phyloP scores from a whole-genome alignment of 1,140 invertebrate species.

The Dreissena polymorpha region DNA sequence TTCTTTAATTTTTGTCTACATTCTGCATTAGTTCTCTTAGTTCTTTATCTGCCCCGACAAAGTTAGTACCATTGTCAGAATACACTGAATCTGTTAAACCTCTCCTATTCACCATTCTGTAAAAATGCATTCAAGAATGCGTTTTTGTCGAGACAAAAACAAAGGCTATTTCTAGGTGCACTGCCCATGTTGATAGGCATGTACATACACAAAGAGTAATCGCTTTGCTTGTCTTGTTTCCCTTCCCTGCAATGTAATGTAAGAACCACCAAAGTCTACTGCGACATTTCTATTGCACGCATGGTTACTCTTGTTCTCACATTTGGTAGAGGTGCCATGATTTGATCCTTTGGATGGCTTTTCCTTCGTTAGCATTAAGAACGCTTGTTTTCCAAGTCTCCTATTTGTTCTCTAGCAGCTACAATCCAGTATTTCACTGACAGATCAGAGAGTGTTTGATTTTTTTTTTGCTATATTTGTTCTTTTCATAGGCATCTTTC shows the following conservation, averaged over 20 bases:
- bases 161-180: conserved; percentile 16
- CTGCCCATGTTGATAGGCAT: conserved; percentile 8
- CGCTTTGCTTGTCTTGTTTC: conserved; percentile 27
- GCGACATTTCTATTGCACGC: conserved; percentile 11
- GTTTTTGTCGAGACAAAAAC: conserved; percentile 7
- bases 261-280: conserved; percentile 10
- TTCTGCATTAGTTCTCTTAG: conserved; percentile 9
- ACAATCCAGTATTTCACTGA: conserved; percentile 22
- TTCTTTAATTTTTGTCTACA: conserved; percentile 23
- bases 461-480: background rate
- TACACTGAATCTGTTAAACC: background rate
- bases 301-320: background rate
- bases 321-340: conserved; percentile 21
- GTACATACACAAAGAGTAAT: conserved; percentile 24
- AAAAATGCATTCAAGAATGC: conserved; percentile 31
- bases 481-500: conserved; percentile 13
- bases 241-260: conserved; percentile 21
- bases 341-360: conserved; percentile 9
- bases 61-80: conserved; percentile 30
- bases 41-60: conserved; percentile 24
- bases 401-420: conserved; percentile 21
- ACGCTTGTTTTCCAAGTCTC: background rate
- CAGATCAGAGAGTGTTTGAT: conserved; percentile 16
- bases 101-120: conserved; percentile 8
- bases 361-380: conserved; percentile 3